Conservation (phyloP, 1,140 invertebrate genomes). For the Bathynomus jamesi region DNA sequence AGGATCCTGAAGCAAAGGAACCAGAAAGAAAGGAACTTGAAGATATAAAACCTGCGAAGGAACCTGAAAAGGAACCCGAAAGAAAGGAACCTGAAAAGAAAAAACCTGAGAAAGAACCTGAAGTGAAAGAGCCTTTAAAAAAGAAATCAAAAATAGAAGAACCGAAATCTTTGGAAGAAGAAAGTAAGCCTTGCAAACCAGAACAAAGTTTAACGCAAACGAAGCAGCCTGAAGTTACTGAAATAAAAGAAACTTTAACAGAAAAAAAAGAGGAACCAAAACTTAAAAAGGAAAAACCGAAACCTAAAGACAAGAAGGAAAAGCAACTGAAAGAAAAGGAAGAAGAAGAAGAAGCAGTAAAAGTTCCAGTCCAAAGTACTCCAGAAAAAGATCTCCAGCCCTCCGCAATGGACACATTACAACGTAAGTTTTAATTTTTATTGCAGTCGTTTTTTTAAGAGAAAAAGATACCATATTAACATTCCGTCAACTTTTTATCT, state of each 20-base stretch:
- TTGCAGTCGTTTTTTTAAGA: background rate
- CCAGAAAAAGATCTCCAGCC: background rate
- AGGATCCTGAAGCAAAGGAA: constrained; percentile 7
- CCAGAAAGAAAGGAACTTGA: background rate
- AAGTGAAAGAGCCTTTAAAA: constrained; percentile 4
- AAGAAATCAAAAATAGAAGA: constrained; percentile 9
- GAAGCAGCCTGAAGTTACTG: too few relatives aligned
- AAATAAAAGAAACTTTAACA: too few relatives aligned
- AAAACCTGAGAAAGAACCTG: background rate
- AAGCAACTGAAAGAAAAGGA: background rate
- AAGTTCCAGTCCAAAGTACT: background rate
- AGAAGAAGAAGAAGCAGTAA: constrained; percentile 2
- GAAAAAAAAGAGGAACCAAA: too few relatives aligned
- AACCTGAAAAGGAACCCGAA: background rate
- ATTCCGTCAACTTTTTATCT: too few relatives aligned
- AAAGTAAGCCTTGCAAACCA: constrained; percentile 2
- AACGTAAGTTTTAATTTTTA: background rate
- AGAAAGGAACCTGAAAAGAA: background rate
- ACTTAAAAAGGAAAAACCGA: constrained; percentile 4
- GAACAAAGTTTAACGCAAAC: constrained; percentile 11
- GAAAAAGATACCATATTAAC: too few relatives aligned
- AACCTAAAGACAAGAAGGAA: background rate
- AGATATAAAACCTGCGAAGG: constrained; percentile 1
- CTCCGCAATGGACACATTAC: background rate
- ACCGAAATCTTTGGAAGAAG: background rate